phyloP scores from a whole-genome alignment of 2,113 vertebrate species.

The Chroicocephalus ridibundus region DNA sequence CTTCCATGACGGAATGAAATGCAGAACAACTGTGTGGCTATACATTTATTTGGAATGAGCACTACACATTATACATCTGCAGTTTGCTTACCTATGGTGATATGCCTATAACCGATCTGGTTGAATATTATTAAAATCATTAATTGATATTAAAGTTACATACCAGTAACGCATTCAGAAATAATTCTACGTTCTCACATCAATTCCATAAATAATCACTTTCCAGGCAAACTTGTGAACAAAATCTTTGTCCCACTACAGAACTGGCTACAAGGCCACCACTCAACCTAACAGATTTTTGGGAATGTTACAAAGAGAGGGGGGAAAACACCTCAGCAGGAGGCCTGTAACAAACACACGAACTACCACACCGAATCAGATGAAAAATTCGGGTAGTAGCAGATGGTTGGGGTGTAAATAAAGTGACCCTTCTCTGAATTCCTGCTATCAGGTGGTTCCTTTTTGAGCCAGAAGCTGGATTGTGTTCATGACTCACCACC shows the following conservation, averaged over 20 bases:
- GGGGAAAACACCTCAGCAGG: accelerated
- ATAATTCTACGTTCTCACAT: background rate
- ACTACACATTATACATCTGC: background rate
- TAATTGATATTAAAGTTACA: background rate
- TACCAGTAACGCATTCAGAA: background rate
- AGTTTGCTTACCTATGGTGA: background rate
- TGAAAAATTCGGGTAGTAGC: background rate
- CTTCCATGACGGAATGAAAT: background rate
- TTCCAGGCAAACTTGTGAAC: background rate
- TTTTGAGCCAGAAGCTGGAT: background rate
- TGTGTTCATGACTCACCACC: background rate
- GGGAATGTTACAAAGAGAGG: background rate
- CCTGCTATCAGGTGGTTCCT: background rate
- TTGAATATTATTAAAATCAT: background rate
- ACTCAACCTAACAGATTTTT: background rate
- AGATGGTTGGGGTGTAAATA: background rate
- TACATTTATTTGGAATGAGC: background rate
- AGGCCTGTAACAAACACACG: accelerated
- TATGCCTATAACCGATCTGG: background rate
- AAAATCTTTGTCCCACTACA: background rate
- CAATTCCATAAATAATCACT: background rate
- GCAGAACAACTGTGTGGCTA: background rate
- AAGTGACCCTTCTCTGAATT: background rate
- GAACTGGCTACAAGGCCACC: background rate
- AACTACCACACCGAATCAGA: background rate